A percentile compares a stretch with the other conserved stretches of the same genome.
phyloP scores from a whole-genome alignment of 1,140 invertebrate species.

The Aphelenchoides besseyi region DNA sequence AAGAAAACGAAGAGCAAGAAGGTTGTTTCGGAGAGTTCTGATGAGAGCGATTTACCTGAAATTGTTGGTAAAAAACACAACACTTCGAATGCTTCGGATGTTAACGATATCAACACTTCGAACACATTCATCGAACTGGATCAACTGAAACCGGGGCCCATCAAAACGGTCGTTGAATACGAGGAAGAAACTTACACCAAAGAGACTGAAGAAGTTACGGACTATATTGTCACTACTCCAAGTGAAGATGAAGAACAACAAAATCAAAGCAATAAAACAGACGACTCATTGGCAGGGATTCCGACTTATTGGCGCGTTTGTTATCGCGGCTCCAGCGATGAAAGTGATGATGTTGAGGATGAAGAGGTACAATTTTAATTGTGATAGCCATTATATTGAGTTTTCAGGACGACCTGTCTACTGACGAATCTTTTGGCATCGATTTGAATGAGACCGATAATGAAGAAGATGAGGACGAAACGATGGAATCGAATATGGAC shows the following conservation, averaged over 20 bases:
- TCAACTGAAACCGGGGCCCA: background rate
- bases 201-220: background rate
- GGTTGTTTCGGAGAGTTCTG: background rate
- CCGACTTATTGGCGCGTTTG: too few relatives aligned
- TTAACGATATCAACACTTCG: background rate
- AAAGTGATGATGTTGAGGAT: too few relatives aligned
- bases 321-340: too few relatives aligned
- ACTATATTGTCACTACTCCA: background rate
- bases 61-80: background rate
- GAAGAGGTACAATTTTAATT: background rate
- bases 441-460: background rate
- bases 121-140: background rate
- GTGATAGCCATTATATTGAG: background rate
- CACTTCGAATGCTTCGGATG: background rate
- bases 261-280: background rate
- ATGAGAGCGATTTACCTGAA: background rate
- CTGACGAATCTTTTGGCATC: background rate
- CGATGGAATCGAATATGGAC: too few relatives aligned
- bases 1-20: background rate
- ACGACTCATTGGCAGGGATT: too few relatives aligned
- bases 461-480: slow-evolving; percentile 4
- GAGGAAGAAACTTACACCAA: background rate
- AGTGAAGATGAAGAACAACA: slow-evolving; percentile 11
- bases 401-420: background rate
- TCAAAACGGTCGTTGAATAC: background rate